Evolutionary conservation across 2,888 invertebrate species (phyloP).

Genomic region (Volucella bombylans): DNA sequence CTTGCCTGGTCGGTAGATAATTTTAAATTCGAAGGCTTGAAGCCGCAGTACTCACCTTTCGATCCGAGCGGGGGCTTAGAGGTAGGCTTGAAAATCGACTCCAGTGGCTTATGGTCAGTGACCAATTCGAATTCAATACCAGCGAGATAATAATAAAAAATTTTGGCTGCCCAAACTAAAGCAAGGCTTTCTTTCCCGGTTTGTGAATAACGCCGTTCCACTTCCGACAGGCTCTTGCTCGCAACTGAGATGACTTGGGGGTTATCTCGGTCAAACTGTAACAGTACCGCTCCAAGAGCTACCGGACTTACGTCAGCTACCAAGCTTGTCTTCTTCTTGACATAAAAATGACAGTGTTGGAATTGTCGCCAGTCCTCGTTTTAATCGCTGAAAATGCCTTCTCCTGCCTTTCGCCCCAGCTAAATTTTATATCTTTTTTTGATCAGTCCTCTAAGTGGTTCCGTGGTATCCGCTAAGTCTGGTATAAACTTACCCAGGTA

Average conservation of each 20-base stretch:
- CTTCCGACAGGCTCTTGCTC: constrained; percentile 77
- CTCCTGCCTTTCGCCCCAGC: constrained; percentile 76
- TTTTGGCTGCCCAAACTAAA: background rate
- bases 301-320: no score
- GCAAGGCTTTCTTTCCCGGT: constrained; percentile 4
- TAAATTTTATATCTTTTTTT: constrained; percentile 75
- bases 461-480: constrained; percentile 74
- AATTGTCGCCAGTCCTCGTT: constrained; percentile 35
- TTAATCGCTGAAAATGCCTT: constrained; percentile 69
- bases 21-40: constrained; percentile 20
- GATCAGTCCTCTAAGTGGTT: constrained; percentile 76
- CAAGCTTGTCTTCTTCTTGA: constrained; percentile 65
- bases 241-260: constrained; percentile 79
- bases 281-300: constrained; percentile 68
- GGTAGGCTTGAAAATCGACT: background rate
- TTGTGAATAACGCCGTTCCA: constrained; percentile 74
- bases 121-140: background rate
- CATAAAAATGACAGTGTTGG: constrained; percentile 77
- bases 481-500: constrained; percentile 77
- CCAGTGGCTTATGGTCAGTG: background rate
- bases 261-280: constrained; percentile 67
- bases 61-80: background rate
- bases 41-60: background rate
- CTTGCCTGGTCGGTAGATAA: background rate
- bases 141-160: background rate